Conservation (phyloP, 2,888 invertebrate species). For the Aplocera efformata region DNA sequence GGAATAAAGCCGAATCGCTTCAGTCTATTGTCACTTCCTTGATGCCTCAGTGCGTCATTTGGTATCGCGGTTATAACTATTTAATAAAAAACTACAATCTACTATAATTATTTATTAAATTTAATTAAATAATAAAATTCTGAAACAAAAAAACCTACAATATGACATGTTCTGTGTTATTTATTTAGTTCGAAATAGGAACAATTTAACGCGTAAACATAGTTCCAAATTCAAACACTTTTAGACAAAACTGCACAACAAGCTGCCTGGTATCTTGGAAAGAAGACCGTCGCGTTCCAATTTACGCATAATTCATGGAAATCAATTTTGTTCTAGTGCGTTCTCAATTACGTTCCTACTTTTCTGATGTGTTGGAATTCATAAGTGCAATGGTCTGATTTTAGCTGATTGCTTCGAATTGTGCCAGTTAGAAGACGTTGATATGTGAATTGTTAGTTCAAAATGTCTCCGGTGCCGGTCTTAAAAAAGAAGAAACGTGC, state of each 20-base stretch:
- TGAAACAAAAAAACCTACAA: too few species aligned
- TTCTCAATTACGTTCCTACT: slow-evolving; percentile 26
- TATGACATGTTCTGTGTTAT: too few species aligned
- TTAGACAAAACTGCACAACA: slow-evolving; percentile 9
- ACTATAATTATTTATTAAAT: too few species aligned
- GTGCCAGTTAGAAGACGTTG: slow-evolving; percentile 4
- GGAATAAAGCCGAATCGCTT: slow-evolving; percentile 33
- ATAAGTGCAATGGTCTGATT: slow-evolving; percentile 23
- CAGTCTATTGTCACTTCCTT: slow-evolving; percentile 43
- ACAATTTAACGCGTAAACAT: too few species aligned
- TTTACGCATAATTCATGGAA: slow-evolving; percentile 24
- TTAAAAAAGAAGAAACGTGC: slow-evolving; percentile 42
- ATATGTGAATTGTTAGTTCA: slow-evolving; percentile 10
- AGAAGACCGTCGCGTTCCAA: slow-evolving; percentile 16
- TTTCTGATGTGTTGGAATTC: slow-evolving; percentile 22
- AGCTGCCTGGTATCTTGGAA: slow-evolving; percentile 15
- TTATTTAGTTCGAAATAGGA: too few species aligned
- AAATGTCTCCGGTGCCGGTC: slow-evolving; percentile 48
- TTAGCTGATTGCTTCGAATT: slow-evolving; percentile 10
- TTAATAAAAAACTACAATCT: too few species aligned
- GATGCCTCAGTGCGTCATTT: slow-evolving; percentile 18
- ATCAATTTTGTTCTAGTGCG: slow-evolving; percentile 19
- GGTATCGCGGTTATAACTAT: background rate
- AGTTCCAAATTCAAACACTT: background rate
- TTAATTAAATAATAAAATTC: too few species aligned